Evolutionary conservation across 2,888 invertebrate genomes (phyloP).

Genomic region (Pandemis heparana): DNA sequence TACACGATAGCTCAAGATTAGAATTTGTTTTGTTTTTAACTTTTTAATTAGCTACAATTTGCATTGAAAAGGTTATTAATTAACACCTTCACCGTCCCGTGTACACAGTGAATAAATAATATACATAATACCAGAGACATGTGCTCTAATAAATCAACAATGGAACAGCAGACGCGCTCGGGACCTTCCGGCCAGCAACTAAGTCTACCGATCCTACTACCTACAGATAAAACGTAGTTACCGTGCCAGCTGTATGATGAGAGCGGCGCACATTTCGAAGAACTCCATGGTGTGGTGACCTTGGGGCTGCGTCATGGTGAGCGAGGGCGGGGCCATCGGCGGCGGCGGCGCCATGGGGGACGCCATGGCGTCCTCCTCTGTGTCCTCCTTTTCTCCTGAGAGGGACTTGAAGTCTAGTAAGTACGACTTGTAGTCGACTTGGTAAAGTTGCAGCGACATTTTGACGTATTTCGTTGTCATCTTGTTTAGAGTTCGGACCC

Average conservation of each 20-base stretch:
- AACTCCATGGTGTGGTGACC: slow-evolving; percentile 99
- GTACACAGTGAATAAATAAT: no score
- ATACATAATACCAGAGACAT: no score
- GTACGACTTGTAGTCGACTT: slow-evolving; percentile 99
- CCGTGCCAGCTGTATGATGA: slow-evolving; percentile 99
- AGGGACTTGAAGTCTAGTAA: slow-evolving; percentile 98
- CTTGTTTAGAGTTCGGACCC: slow-evolving; percentile 96
- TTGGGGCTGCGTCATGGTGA: slow-evolving; percentile 58
- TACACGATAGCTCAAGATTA: no score
- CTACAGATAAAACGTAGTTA: slow-evolving; percentile 69
- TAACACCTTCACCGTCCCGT: no score
- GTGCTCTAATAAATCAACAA: no score
- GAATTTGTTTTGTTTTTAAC: no score
- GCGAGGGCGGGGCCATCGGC: slow-evolving; percentile 56
- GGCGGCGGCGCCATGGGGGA: slow-evolving; percentile 59
- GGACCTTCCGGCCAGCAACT: background rate
- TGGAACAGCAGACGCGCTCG: no score
- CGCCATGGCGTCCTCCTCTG: slow-evolving; percentile 68
- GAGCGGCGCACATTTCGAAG: slow-evolving; percentile 99
- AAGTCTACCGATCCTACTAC: background rate
- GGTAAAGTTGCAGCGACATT: slow-evolving; percentile 99
- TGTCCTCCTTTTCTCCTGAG: slow-evolving; percentile 90
- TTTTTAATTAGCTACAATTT: no score
- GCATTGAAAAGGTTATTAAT: no score
- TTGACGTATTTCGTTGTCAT: slow-evolving; percentile 95